Evolutionary conservation across 2,888 invertebrate species (phyloP), one percentile per base, ranked within the genome.

Genomic region (Aleiodes alternator): DNA sequence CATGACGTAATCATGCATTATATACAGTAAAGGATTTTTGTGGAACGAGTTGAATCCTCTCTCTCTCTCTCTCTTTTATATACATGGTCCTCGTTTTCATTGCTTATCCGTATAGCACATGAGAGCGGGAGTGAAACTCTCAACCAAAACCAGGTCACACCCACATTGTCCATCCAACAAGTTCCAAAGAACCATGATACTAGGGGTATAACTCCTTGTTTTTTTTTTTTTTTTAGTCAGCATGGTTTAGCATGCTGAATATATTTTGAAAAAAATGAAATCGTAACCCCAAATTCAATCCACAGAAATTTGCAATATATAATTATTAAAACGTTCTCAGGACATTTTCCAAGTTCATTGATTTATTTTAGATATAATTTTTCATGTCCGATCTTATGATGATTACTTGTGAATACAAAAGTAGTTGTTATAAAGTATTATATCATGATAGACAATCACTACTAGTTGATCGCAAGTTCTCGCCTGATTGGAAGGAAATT

Each of bases 141-240:
- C 84, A 87, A 86, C 4, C 4, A 34, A 89, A 89, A 89, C 86
- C 87, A 87, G 89, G 89, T 89, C 89, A 89, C 89, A 89, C 89
- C 88, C 88, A 89, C 88, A 89, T 89, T 85, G 86, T 82, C n/a
- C 55, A 55, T 55, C 55, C 55, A 14, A 53, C 7, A 53, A 55
- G 55, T 55, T 55, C 14, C 0, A 55, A 55, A 55, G 14, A 14
- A 9, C 16, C n/a, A 55, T 55, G 16, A 55, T 16, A 55, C 55
- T 55, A 55, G 55, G 55, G 55, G 55, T 16, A 83, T 71, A 66
- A 72, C 59, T 72, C 71, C 72, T 73, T 72, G 69, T 70, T 74
- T 34, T 57, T 43, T 61, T 70, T 73, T 72, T 64, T 70, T 74
- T 34, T 57, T 43, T 61, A 66, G 55, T 71, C 53, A 56, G 71